Evolutionary conservation across 2,797 vertebrate species (phyloP), one percentile per base, ranked within the genome.

Genomic region (Tenualosa ilisha): DNA sequence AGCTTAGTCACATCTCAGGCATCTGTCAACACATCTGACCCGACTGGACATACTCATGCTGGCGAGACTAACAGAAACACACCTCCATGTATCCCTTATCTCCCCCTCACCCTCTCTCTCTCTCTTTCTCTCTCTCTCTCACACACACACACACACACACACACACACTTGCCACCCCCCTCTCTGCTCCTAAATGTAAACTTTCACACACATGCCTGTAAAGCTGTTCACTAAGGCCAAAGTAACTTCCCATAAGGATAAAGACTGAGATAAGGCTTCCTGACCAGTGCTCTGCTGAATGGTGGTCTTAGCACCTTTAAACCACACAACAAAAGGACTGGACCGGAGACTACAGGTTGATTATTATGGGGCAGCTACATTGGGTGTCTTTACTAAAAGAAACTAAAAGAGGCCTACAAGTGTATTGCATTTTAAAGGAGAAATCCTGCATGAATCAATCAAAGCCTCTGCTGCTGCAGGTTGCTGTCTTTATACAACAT

Each of bases 1-100:
- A 40, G 65, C 65, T 40, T 75, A 56, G 68, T 83, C 68, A 75
- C 24, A 72, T 37, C 63, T 83, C 22, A 40, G 53, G 50, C 83
- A 89, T 88, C 86, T 83, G 88, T 24, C 31, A 75, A 75, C 68
- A 75, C 68, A 75, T 37, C 68, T 40, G 68, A 75, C 68, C 68
- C 37, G 63, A 2, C 63, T 31, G 24, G 24, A 31, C n/a, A 1
- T 11, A 65, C 63, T 65, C 24, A 31, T 13, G 63, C 11, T 22
- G 6, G 22, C 24, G 9, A 31, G 63, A 68, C 68, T 72, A 2
- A 4, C 37, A 15, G 68, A 12, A 17, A 26, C 68, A 40, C 68
- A 75, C 37, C 20, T 59, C 13, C 31, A 17, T 15, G 12, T 15
- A 31, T 15, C 31, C 37, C 15, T 75, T 75, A 31, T 68, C 63